Percentiles rank a stretch among this genome's conserved stretches.
phyloP scores from a whole-genome alignment of 2,888 invertebrate species.

The Epiblema foenella region DNA sequence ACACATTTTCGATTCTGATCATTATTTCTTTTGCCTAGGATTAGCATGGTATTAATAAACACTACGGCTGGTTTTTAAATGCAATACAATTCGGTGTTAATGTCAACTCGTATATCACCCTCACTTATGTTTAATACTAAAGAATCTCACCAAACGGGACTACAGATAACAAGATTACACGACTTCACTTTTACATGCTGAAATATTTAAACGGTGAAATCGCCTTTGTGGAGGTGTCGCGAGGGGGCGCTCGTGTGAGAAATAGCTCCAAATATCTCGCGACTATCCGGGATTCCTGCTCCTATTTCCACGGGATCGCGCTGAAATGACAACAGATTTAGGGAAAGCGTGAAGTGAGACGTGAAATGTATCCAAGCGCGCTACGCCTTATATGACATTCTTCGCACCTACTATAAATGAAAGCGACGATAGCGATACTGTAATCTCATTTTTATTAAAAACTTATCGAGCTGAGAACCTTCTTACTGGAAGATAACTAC shows the following conservation, averaged over 20 bases:
- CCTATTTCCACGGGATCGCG: constrained; percentile 79
- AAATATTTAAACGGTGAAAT: constrained; percentile 77
- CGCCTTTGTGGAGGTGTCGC: constrained; percentile 53
- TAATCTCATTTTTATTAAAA: constrained; percentile 82
- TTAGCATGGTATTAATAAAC: not conserved
- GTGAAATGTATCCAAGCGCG: constrained; percentile 82
- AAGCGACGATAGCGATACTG: constrained; percentile 71
- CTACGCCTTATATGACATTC: constrained; percentile 81
- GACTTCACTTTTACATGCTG: constrained; percentile 72
- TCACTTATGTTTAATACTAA: not conserved
- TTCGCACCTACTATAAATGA: constrained; percentile 75
- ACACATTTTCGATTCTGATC: no score
- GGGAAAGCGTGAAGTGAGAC: constrained; percentile 82
- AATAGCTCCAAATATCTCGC: constrained; percentile 79
- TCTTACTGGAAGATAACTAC: constrained; percentile 46
- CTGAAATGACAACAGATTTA: constrained; percentile 84
- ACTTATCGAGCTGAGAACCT: constrained; percentile 63
- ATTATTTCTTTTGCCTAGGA: not conserved
- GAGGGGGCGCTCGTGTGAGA: constrained; percentile 70
- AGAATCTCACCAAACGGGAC: not conserved
- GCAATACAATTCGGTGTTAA: not conserved
- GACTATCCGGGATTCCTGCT: constrained; percentile 78
- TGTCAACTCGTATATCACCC: not conserved
- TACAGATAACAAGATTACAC: constrained; percentile 66
- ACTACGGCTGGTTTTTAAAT: not conserved